These are phyloP conservation scores for Eristalis pertinax DNA, from an alignment of 2,888 invertebrate species.

Conservation along the genomic window DNA sequence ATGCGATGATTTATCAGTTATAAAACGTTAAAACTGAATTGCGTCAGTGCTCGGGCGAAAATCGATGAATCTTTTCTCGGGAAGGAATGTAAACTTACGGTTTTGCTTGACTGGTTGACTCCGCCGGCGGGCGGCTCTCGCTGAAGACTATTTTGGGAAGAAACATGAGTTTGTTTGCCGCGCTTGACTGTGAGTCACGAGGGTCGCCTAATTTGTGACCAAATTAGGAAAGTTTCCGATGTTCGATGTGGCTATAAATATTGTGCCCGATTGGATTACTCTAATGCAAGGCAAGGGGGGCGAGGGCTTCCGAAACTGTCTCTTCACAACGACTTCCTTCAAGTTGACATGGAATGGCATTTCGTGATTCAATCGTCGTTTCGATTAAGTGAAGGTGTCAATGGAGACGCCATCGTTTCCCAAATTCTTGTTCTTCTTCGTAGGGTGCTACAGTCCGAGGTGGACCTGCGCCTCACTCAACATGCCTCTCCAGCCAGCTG, in stretches of 20 bases:
- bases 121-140: background rate
- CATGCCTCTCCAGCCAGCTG: too few relatives aligned
- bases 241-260: background rate
- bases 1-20: background rate
- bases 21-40: background rate
- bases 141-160: background rate
- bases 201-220: background rate
- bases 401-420: too few relatives aligned
- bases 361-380: too few relatives aligned
- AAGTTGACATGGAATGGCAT: too few relatives aligned
- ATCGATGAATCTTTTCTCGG: background rate
- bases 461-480: too few relatives aligned
- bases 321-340: too few relatives aligned
- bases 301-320: background rate
- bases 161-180: background rate
- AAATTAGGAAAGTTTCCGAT: background rate
- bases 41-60: background rate
- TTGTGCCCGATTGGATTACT: background rate
- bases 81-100: background rate
- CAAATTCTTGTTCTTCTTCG: too few relatives aligned
- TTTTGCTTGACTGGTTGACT: background rate
- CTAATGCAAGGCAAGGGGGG: background rate
- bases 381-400: too few relatives aligned
- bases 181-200: background rate
- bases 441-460: too few relatives aligned